These are phyloP conservation scores for Platalea minor DNA, from an alignment of 2,797 vertebrate species.

Conservation along the genomic window DNA sequence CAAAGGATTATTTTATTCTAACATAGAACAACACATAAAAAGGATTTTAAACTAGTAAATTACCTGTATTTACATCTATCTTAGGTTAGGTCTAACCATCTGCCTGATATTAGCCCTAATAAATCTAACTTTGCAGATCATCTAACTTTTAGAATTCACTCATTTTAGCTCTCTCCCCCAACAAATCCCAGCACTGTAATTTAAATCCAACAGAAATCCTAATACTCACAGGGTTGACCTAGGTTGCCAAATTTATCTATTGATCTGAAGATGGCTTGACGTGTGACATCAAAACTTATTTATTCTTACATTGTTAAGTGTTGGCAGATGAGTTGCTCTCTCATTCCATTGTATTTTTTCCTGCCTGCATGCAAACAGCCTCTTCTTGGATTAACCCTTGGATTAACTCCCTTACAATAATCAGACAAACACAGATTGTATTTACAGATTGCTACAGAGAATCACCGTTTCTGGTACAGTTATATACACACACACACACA, in stretches of 20 bases:
- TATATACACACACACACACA: neutral
- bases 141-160: neutral
- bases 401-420: constrained; percentile 43
- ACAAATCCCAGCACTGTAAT: neutral
- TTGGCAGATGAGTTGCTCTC: constrained; percentile 34
- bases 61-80: neutral
- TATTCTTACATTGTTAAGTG: constrained; percentile 42
- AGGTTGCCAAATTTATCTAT: neutral
- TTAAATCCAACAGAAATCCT: constrained; percentile 29
- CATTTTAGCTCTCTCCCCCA: neutral
- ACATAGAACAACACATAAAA: neutral
- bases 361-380: constrained; percentile 51
- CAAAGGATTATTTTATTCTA: neutral
- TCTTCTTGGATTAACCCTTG: constrained; percentile 34
- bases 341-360: constrained; percentile 36
- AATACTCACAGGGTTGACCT: constrained; percentile 7
- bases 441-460: neutral
- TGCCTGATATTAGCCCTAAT: neutral
- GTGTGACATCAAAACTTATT: constrained; percentile 12
- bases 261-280: constrained; percentile 1
- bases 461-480: neutral
- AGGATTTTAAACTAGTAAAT: neutral
- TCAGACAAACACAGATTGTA: constrained; percentile 32
- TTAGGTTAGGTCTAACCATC: neutral
- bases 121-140: neutral